Evolutionary conservation across 2,113 vertebrate genomes (phyloP), one percentile per base, ranked within the genome.

Genomic region (Solea senegalensis): DNA sequence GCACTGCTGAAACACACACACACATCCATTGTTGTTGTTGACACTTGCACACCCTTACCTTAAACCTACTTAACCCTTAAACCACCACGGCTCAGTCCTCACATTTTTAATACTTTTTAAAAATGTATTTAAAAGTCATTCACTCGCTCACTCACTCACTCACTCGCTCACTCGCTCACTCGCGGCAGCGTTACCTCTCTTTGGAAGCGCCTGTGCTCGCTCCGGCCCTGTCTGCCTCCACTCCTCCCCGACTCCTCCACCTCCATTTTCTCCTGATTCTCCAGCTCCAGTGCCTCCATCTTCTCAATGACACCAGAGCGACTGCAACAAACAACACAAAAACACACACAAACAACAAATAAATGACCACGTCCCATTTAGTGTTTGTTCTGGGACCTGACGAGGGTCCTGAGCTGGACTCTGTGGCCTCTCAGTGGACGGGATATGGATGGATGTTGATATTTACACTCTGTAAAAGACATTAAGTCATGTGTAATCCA

Each of bases 301-400:
- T 95, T 95, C 89, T 95, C 94, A 39, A 95, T 95, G 41, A 95
- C 94, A 64, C 93, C 93, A 12, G 90, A 92, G 53, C 94, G 94
- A 72, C 93, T 93, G 72, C 8, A 76, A 51, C 34, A 45, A 77
- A 16, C 44, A 45, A 59, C 41, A 78, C 14, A 59, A 0, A 72
- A 53, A 52, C 34, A 28, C 27, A 66, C 40, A 61, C 43, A 64
- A 12, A 48, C 46, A 12, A 40, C 2, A 7, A 14, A 16, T 12
- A 8, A 45, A 45, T 9, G 44, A 3, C 44, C 44, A 45, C 8
- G 44, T 12, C 44, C 8, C 2, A 3, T 45, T 12, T 10, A 45
- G 44, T 3, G 8, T 45, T 3, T 45, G 3, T 48, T 48, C 14
- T 13, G 46, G 49, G 49, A 51, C 7, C 15, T 5, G 3, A 34